These are phyloP conservation scores for Clarias gariepinus DNA, from an alignment of 2,113 vertebrate species.

Conservation along the genomic window DNA sequence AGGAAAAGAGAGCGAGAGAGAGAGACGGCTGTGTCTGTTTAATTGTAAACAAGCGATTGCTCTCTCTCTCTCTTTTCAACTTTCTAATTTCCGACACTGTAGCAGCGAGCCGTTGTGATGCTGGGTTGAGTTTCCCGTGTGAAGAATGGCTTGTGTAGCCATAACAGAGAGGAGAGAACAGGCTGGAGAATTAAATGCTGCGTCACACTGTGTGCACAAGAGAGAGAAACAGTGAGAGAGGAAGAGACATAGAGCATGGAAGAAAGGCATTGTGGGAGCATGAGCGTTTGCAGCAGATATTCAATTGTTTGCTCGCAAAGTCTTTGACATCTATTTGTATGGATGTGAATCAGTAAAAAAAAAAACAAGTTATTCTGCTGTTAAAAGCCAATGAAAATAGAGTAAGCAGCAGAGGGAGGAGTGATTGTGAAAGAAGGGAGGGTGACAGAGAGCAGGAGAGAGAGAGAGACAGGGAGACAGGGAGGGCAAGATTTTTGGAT, in stretches of 20 bases:
- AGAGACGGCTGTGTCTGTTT: slow-evolving; percentile 63
- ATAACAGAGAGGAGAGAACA: slow-evolving; percentile 77
- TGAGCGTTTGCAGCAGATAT: slow-evolving; percentile 32
- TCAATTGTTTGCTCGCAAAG: slow-evolving; percentile 72
- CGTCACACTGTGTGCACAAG: slow-evolving; percentile 84
- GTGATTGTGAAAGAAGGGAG: slow-evolving; percentile 42
- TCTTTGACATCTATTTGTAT: slow-evolving; percentile 59
- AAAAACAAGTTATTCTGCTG: slow-evolving; percentile 80
- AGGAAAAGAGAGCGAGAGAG: slow-evolving; percentile 36
- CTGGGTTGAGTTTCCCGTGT: slow-evolving; percentile 69
- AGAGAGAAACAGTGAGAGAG: slow-evolving; percentile 25
- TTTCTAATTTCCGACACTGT: slow-evolving; percentile 19
- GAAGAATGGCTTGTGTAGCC: slow-evolving; percentile 82
- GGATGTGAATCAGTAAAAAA: slow-evolving; percentile 64
- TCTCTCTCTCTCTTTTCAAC: background rate
- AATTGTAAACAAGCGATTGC: slow-evolving; percentile 59
- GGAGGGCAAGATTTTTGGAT: slow-evolving; percentile 66
- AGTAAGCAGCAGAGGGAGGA: slow-evolving; percentile 68
- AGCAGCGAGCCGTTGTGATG: slow-evolving; percentile 55
- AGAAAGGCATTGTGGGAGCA: slow-evolving; percentile 65
- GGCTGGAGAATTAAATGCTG: slow-evolving; percentile 98
- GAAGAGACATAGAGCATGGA: slow-evolving; percentile 63
- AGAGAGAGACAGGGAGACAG: slow-evolving; percentile 55
- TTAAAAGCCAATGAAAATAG: slow-evolving; percentile 77
- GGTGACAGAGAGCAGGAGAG: slow-evolving; percentile 40